Conservation (phyloP, 92 coral and sea anemone genomes). For the Palythoa heliodiscus region DNA sequence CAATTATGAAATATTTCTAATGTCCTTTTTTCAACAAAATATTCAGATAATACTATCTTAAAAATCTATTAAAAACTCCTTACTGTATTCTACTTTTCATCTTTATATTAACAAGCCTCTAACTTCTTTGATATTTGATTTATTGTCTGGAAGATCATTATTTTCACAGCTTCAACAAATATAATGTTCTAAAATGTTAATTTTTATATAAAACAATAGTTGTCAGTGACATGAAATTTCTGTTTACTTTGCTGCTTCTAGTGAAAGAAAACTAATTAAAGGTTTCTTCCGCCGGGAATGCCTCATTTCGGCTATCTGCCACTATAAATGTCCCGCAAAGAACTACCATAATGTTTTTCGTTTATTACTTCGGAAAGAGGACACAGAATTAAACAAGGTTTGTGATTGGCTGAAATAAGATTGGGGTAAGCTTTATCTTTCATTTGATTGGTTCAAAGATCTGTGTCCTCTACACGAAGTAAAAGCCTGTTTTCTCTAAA, state of each 20-base stretch:
- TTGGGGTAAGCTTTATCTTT: no score
- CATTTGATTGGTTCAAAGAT: no score
- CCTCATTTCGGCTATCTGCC: not conserved
- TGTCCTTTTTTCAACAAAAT: not conserved
- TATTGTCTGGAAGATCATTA: not conserved
- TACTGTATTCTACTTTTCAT: conserved; percentile 5
- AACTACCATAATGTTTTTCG: no score
- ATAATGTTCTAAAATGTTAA: not conserved
- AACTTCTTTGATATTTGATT: conserved; percentile 10
- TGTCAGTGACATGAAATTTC: not conserved
- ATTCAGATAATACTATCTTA: not conserved
- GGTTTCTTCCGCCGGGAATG: not conserved
- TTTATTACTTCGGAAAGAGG: not conserved
- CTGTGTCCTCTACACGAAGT: no score
- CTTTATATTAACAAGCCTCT: not conserved
- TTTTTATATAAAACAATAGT: conserved; percentile 2
- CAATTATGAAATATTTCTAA: no score
- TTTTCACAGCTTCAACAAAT: conserved; percentile 22
- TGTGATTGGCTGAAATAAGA: no score
- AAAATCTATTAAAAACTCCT: not conserved
- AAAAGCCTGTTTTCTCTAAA: not conserved
- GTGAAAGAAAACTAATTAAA: conserved; percentile 34
- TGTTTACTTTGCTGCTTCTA: conserved; percentile 13
- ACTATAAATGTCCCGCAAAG: not conserved
- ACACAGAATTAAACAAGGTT: no score